These are phyloP conservation scores for Hycleus cichorii DNA, from an alignment of 1,140 invertebrate species.

Conservation along the genomic window DNA sequence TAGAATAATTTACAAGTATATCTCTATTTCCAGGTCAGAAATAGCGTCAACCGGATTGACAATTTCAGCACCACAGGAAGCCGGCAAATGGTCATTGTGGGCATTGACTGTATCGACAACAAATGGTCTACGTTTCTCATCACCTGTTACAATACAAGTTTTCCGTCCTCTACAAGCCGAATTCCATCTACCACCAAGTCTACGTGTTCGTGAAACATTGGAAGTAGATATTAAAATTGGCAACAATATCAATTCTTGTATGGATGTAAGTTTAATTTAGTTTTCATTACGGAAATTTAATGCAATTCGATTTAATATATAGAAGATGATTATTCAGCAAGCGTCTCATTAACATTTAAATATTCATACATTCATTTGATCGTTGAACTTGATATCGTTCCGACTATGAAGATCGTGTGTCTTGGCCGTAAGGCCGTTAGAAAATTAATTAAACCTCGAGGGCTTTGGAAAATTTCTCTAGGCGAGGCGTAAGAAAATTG, in stretches of 20 bases:
- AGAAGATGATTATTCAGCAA: too few species aligned
- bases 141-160: conserved; percentile 47
- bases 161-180: conserved; percentile 52
- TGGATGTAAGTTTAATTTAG: conserved; percentile 50
- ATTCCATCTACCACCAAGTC: conserved; percentile 47
- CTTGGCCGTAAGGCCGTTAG: too few species aligned
- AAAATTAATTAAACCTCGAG: too few species aligned
- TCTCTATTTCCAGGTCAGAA: conserved; percentile 31
- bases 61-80: conserved; percentile 48
- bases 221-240: conserved; percentile 58
- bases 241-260: conserved; percentile 57
- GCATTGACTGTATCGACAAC: conserved; percentile 45
- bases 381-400: too few species aligned
- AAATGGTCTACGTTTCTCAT: conserved; percentile 47
- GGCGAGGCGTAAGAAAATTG: too few species aligned
- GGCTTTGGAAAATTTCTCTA: too few species aligned
- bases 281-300: background rate
- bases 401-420: too few species aligned
- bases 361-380: too few species aligned
- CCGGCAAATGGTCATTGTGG: conserved; percentile 54
- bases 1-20: background rate
- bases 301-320: too few species aligned
- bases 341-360: too few species aligned
- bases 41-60: conserved; percentile 46
- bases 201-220: conserved; percentile 53